Percentiles rank a stretch among this genome's conserved stretches.
phyloP scores from a whole-genome alignment of 2,888 invertebrate species.

The Synanthedon andrenaeformis region DNA sequence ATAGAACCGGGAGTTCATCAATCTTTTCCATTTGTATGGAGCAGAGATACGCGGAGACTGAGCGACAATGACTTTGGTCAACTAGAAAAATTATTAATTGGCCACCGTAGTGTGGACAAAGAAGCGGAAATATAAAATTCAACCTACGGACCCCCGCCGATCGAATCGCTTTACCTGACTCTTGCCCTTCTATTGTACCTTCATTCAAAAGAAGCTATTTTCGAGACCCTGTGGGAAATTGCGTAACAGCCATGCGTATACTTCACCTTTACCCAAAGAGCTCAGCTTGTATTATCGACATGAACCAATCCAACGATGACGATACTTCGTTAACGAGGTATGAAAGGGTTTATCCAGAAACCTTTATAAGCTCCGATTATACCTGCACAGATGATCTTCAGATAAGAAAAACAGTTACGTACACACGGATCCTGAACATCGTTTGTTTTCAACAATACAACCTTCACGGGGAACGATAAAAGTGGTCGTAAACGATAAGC shows the following conservation, averaged over 20 bases:
- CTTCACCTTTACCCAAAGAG: slow-evolving; percentile 2
- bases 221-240: slow-evolving; percentile 65
- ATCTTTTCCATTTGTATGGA: slow-evolving; percentile 56
- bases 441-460: slow-evolving; percentile 17
- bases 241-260: slow-evolving; percentile 48
- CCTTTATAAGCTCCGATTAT: slow-evolving; percentile 30
- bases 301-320: slow-evolving; percentile 21
- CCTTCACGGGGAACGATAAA: slow-evolving; percentile 15
- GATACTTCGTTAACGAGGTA: slow-evolving; percentile 31
- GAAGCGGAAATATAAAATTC: slow-evolving; percentile 71
- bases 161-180: slow-evolving; percentile 66
- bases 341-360: slow-evolving; percentile 19
- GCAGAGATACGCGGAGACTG: slow-evolving; percentile 34
- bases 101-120: slow-evolving; percentile 53
- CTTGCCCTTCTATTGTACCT: slow-evolving; percentile 63
- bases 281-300: too few species aligned
- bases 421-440: slow-evolving; percentile 23
- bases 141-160: slow-evolving; percentile 55
- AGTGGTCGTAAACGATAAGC: slow-evolving; percentile 14
- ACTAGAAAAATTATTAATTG: slow-evolving; percentile 69
- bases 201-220: slow-evolving; percentile 58
- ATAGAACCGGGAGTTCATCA: slow-evolving; percentile 60
- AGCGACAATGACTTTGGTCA: slow-evolving; percentile 63
- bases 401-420: slow-evolving; percentile 27
- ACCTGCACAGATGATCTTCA: slow-evolving; percentile 28